Base-by-base conservation (phyloP, 2,888 invertebrate genomes). In the Cataglyphis livida region DNA sequence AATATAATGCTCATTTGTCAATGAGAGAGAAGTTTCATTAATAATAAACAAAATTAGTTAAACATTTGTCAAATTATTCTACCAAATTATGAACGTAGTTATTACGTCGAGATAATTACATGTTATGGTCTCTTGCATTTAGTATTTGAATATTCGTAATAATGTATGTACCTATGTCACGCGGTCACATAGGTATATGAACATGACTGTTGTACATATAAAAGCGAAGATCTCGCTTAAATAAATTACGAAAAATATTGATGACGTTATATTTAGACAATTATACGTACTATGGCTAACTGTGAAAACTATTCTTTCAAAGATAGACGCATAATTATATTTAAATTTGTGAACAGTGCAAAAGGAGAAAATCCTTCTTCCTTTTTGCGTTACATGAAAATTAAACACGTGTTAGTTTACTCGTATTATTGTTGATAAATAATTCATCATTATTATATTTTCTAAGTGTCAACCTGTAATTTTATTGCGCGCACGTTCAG, bases 401-500 rank as follows among this genome's bases (percentile, higher is more conserved):
- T 62, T 48, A 48, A 35, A 32, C 7, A 32, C 15, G 6, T n/a
- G 73, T 59, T n/a, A 38, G 12, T 44, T 54, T n/a, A n/a, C 15
- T 21, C 7, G 38, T 35, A 51, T 35, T 35, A 51, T 35, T 51
- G 18, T 64, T 62, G 2, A 51, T 75, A 48, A 75, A 64, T 88
- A 90, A 92, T 90, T 91, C 86, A 87, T 90, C 87, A 88, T 90
- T 91, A 89, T 83, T 85, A 85, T 83, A 89, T 88, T 85, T 88
- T 79, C 54, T 51, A 76, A 78, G 44, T 57, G 86, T 85, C 82
- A 83, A 78, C 21, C 71, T 38, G 68, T 73, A 57, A 76, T 71
- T 64, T 79, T 83, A 25, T 68, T 51, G 44, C 71, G 28, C 75
- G 25, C 32, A 32, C 57, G 48, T 21, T 35, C 41, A 44, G 57